Evolutionary conservation across 2,888 invertebrate species (phyloP).

Genomic region (Eilema griseolum): DNA sequence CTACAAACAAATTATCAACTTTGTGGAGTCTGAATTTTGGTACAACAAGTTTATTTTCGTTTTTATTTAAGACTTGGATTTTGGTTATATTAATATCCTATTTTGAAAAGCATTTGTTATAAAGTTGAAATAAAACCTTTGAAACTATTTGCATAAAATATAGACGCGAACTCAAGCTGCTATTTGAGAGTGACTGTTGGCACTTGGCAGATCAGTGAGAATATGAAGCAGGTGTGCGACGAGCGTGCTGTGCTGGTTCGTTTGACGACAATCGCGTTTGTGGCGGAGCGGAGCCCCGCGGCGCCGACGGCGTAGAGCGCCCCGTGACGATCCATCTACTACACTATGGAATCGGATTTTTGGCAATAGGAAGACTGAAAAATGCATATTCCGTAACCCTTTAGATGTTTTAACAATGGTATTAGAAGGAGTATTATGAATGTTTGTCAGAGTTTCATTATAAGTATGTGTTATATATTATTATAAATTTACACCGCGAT

Average conservation of each 20-base stretch:
- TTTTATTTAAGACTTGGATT: too few species aligned
- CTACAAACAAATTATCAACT: too few species aligned
- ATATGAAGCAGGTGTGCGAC: conserved; percentile 74
- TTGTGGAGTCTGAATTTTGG: too few species aligned
- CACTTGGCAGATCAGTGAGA: conserved; percentile 30
- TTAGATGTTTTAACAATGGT: background rate
- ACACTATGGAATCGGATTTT: conserved; percentile 45
- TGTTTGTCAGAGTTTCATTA: too few species aligned
- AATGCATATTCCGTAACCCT: too few species aligned
- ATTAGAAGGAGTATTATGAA: too few species aligned
- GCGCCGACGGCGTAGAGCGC: conserved; percentile 59
- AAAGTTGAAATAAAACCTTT: background rate
- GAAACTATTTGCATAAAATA: background rate
- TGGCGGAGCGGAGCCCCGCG: conserved; percentile 68
- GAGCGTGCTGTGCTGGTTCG: conserved; percentile 73
- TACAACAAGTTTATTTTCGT: too few species aligned
- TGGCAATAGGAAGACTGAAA: too few species aligned
- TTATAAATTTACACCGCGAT: too few species aligned
- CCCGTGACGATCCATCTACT: conserved; percentile 50
- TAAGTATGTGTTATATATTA: too few species aligned
- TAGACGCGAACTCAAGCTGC: background rate
- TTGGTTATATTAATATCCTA: too few species aligned
- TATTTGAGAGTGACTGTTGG: conserved; percentile 17
- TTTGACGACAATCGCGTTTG: conserved; percentile 82
- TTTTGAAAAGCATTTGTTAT: background rate